Evolutionary conservation across 2,888 invertebrate species (phyloP).

Genomic region (Sesamia inferens): DNA sequence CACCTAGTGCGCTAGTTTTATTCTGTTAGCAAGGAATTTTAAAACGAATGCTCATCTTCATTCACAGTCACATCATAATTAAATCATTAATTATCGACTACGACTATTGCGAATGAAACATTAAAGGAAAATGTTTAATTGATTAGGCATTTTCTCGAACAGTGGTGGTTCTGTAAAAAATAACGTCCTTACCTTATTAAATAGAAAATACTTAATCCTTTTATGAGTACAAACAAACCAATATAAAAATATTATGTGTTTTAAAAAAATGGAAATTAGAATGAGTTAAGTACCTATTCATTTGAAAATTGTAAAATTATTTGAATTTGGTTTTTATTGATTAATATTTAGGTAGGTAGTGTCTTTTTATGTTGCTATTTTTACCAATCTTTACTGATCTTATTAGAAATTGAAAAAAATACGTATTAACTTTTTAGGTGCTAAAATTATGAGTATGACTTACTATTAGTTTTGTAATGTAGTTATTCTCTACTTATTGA

Average conservation of each 20-base stretch:
- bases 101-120: neutral
- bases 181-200: neutral
- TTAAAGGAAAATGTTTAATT: neutral
- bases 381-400: neutral
- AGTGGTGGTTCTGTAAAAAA: constrained; percentile 50
- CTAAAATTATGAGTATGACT: neutral
- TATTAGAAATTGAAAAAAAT: neutral
- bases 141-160: constrained; percentile 23
- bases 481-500: neutral
- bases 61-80: constrained; percentile 2
- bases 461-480: neutral
- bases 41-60: constrained; percentile 5
- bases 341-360: neutral
- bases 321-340: neutral
- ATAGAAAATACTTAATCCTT: neutral
- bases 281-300: neutral
- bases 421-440: neutral
- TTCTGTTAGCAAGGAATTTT: constrained; percentile 12
- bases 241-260: neutral
- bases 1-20: neutral
- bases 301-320: neutral
- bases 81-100: neutral
- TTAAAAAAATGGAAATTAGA: neutral
- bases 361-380: neutral
- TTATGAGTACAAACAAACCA: neutral